These are phyloP conservation scores for Larimichthys crocea DNA, from an alignment of 2,113 vertebrate species.

Conservation along the genomic window DNA sequence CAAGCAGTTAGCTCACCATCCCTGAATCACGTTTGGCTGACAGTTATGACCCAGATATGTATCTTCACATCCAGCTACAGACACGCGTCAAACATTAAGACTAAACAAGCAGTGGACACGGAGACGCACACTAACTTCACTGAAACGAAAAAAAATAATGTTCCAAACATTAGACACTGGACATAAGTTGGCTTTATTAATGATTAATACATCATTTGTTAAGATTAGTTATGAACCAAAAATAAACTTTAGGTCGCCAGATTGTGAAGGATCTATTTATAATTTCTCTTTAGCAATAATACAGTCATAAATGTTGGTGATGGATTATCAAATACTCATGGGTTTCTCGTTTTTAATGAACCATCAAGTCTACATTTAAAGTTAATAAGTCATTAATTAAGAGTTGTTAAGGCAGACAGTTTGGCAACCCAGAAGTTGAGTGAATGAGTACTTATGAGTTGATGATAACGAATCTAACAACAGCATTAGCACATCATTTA, in stretches of 20 bases:
- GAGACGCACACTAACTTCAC: neutral
- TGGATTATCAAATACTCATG: too few species aligned
- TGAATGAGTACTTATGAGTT: too few species aligned
- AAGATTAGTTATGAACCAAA: too few species aligned
- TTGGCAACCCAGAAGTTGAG: too few species aligned
- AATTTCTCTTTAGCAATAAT: too few species aligned
- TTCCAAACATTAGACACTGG: too few species aligned
- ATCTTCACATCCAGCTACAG: neutral
- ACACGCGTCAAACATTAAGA: neutral
- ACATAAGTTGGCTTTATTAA: neutral
- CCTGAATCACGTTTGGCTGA: constrained; percentile 9
- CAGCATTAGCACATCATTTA: neutral
- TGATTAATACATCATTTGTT: neutral
- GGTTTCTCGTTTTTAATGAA: neutral
- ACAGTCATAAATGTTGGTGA: neutral
- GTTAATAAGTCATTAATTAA: too few species aligned
- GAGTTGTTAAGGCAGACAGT: neutral
- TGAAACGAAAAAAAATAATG: neutral
- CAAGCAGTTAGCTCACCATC: constrained; percentile 1
- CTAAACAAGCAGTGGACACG: neutral
- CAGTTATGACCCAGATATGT: constrained; percentile 11
- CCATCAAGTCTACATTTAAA: neutral
- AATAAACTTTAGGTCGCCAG: neutral
- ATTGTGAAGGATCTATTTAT: neutral
- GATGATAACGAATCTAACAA: too few species aligned